Evolutionary conservation across 92 coral and sea anemone genomes (phyloP).

Genomic region (Phenganax stokvisi): DNA sequence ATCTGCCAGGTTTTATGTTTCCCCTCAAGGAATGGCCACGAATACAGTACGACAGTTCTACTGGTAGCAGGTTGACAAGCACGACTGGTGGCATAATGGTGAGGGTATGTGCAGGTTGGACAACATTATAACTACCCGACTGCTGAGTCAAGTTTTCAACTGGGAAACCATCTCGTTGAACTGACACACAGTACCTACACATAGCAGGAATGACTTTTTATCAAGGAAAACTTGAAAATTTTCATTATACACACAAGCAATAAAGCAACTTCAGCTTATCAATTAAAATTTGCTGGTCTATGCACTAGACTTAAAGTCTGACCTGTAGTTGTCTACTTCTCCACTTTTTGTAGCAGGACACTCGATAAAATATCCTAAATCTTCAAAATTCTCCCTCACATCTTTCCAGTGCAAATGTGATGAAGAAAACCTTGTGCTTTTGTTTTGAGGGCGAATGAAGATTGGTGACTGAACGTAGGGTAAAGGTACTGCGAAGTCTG

Average conservation of each 20-base stretch:
- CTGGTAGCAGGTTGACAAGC: conserved; percentile 81
- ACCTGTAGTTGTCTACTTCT: conserved; percentile 70
- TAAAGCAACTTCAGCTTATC: background rate
- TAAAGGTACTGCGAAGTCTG: conserved; percentile 65
- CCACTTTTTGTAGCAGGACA: conserved; percentile 54
- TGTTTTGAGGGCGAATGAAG: conserved; percentile 75
- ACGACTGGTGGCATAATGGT: conserved; percentile 81
- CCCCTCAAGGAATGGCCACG: conserved; percentile 60
- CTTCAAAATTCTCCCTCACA: conserved; percentile 60
- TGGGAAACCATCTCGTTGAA: conserved; percentile 86
- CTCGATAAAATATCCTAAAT: conserved; percentile 59
- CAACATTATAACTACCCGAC: conserved; percentile 44
- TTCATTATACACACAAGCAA: too few relatives aligned
- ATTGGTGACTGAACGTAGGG: conserved; percentile 72
- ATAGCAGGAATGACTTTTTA: background rate
- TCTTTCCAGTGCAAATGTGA: conserved; percentile 76
- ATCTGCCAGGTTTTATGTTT: conserved; percentile 79
- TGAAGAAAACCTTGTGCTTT: conserved; percentile 71
- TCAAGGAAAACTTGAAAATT: background rate
- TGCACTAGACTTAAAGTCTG: background rate
- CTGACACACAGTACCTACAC: conserved; percentile 80
- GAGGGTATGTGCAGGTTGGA: conserved; percentile 91
- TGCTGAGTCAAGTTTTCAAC: conserved; percentile 57
- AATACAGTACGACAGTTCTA: conserved; percentile 74
- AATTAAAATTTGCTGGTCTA: background rate